Base-by-base conservation (phyloP, 2,888 invertebrate species). In the Morpho deidamia region DNA sequence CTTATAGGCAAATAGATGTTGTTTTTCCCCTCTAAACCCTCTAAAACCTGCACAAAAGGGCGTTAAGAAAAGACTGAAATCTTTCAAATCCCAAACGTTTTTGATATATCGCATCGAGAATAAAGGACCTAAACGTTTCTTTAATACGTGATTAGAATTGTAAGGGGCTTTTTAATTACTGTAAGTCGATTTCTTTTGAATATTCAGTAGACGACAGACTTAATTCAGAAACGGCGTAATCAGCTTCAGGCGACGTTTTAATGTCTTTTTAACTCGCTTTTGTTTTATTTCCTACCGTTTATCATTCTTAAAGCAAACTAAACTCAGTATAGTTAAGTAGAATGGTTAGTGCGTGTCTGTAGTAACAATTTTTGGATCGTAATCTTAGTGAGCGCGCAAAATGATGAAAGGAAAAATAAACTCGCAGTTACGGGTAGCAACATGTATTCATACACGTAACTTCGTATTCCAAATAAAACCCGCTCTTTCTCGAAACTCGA, bases 71-170 rank as follows among this genome's bases (percentile, higher is more conserved):
- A n/a, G n/a, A n/a, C n/a, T n/a, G n/a, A n/a, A n/a, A n/a, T n/a
- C n/a, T n/a, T n/a, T n/a, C n/a, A n/a, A n/a, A 23, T 5, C 23
- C 23, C 23, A 23, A 23, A 23, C 23, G 23, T 23, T 23, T 23
- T 23, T 23, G 23, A 23, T 5, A 23, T 23, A 23, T 23, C 23
- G 23, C 23, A 23, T 23, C 23, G 40, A 11, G 41, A 49, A 41
- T 33, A n/a, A 35, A 14, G 14, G 37, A 33, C 8, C 38, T 39
- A 46, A 51, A 35, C 43, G 53, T 50, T 56, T 44, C 46, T 53
- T 35, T 44, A 44, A 23, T 56, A 62, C 61, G 59, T 61, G 61
- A 61, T 61, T 58, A 56, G 61, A 61, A 61, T 56, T 38, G 32
- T 54, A 57, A 57, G 51, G 41, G 34, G 40, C 46, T 53, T 57